Evolutionary conservation across 2,888 invertebrate species (phyloP), one percentile per base, ranked within the genome.

Genomic region (Cataglyphis livida): DNA sequence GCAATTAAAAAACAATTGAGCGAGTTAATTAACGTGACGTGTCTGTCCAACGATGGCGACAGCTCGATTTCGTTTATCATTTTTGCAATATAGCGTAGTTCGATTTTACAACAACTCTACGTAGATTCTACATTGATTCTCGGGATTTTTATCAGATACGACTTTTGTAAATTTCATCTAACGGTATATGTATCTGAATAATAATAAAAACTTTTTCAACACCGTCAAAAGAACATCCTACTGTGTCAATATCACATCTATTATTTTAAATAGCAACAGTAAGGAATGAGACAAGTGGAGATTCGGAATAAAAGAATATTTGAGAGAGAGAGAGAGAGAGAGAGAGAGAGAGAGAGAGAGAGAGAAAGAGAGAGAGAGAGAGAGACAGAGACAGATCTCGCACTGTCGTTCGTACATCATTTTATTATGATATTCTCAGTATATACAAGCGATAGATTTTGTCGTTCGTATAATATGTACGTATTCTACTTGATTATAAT

Each of bases 371-470:
- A 68, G 21, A 74, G 32, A 74, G 28, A 32, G 21, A 21, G 21
- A 35, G 48, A n/a, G 35, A 35, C 21, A 25, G 32, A 61, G 25
- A 25, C 21, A 7, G 48, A 75, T 18, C 51, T 18, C 61, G 65
- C 25, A 59, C 51, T 64, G 66, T 85, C 81, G 28, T 88, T 90
- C 91, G 89, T 92, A 93, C 91, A 93, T 92, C 90, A 90, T 89
- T 93, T 93, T 93, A 93, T 93, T 93, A 92, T 87, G 91, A 91
- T 92, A 91, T 90, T 86, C 88, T 92, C 90, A 91, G 89, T 92
- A 93, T 93, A 92, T 93, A 93, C 93, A 93, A 93, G 93, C 93
- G 92, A 91, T 93, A 93, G 92, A 91, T 87, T 91, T 85, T 85
- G 68, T 82, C 70, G 25, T 88, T 88, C 75, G 83, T 89, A 87